Conservation (phyloP, 2,888 invertebrate species). For the Ophioninae sp. region DNA sequence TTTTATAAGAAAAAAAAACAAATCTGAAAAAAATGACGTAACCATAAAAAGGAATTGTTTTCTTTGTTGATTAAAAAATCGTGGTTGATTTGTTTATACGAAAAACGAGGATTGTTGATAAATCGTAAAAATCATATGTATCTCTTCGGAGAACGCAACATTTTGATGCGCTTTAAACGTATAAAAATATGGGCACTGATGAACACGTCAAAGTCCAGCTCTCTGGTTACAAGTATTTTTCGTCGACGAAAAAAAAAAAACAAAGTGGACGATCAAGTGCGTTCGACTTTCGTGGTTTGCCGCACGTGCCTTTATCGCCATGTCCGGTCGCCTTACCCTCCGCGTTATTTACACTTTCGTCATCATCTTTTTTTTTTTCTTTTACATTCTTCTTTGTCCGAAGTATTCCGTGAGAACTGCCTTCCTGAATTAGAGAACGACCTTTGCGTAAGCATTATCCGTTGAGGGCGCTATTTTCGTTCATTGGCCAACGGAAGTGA, state of each 20-base stretch:
- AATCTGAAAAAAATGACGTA: no score
- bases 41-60: no score
- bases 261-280: constrained; percentile 60
- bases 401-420: constrained; percentile 6
- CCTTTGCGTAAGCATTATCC: not conserved
- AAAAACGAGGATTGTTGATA: no score
- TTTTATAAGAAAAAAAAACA: no score
- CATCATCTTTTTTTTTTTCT: constrained; percentile 17
- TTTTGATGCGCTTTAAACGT: constrained; percentile 1
- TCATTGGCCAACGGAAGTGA: not conserved
- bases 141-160: no score
- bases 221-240: not conserved
- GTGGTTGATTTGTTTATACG: no score
- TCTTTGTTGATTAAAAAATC: no score
- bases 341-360: constrained; percentile 16
- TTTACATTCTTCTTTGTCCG: not conserved
- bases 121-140: no score
- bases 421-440: not conserved
- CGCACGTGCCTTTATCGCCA: constrained; percentile 48
- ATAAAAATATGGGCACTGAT: constrained; percentile 1
- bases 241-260: constrained; percentile 34
- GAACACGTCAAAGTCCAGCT: constrained; percentile 5
- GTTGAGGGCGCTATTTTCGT: not conserved
- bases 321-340: constrained; percentile 40
- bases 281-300: constrained; percentile 58